phyloP scores from a whole-genome alignment of 2,113 vertebrate genomes.

The Ptilonorhynchus violaceus region DNA sequence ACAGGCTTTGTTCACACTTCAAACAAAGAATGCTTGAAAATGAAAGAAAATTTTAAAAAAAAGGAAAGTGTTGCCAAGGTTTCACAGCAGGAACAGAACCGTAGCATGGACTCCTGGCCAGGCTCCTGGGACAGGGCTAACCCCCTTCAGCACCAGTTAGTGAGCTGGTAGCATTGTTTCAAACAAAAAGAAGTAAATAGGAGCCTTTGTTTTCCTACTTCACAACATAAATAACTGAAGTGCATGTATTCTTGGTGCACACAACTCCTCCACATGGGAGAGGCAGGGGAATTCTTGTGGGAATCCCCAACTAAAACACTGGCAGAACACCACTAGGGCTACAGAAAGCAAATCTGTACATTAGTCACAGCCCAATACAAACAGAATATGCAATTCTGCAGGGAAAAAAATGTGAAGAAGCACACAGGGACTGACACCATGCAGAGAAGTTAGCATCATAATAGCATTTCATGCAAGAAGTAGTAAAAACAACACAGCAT shows the following conservation, averaged over 20 bases:
- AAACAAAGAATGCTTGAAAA: conserved; percentile 18
- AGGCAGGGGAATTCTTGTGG: background rate
- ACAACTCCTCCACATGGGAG: background rate
- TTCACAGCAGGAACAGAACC: background rate
- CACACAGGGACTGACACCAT: background rate
- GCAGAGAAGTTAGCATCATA: background rate
- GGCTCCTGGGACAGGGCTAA: fast-evolving
- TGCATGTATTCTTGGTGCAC: background rate
- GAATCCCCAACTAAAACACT: background rate
- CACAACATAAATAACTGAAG: background rate
- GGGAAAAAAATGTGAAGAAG: background rate
- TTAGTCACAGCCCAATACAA: background rate
- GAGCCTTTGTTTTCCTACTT: background rate
- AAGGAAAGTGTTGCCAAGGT: background rate
- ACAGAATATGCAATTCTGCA: background rate
- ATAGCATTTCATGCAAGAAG: background rate
- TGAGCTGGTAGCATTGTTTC: background rate
- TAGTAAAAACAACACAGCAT: background rate
- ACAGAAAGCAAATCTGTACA: background rate
- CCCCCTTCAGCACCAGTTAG: background rate
- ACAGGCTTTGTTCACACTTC: background rate
- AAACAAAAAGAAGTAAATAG: background rate
- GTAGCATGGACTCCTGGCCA: background rate
- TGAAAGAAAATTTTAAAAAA: background rate
- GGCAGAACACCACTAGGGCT: background rate